A percentile compares a stretch with the other conserved stretches of the same genome.
These are phyloP conservation scores for Rhynchonema sp. DNA, from an alignment of 2,888 invertebrate species.

Conservation along the genomic window DNA sequence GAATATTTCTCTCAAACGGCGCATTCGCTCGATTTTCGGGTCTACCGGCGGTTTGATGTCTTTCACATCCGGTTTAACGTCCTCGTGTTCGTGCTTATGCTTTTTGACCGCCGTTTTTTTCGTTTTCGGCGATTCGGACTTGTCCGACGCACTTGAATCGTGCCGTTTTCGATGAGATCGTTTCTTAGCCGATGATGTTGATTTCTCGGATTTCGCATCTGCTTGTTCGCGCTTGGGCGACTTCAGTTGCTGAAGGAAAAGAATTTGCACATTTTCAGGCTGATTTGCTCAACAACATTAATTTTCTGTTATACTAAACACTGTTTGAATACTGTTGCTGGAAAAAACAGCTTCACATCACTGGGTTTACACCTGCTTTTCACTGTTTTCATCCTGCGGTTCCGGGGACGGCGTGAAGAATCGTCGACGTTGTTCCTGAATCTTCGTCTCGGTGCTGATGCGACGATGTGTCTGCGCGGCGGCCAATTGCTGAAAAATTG, in stretches of 20 bases:
- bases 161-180: background rate
- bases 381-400: background rate
- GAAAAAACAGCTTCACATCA: no score
- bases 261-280: background rate
- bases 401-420: conserved; percentile 3
- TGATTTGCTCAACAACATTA: no score
- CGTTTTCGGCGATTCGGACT: background rate
- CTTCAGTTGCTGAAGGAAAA: background rate
- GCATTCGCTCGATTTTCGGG: background rate
- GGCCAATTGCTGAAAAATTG: no score
- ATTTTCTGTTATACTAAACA: no score
- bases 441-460: background rate
- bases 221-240: background rate
- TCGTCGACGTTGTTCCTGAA: background rate
- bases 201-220: background rate
- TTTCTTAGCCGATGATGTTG: no score
- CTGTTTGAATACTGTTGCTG: no score
- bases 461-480: no score
- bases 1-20: background rate
- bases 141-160: background rate
- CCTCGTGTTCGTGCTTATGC: no score
- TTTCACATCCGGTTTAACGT: no score
- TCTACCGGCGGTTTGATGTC: background rate
- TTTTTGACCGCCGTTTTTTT: background rate
- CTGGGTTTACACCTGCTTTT: background rate